Percentiles rank a stretch among this genome's conserved stretches.
These are phyloP conservation scores for Glaucopsyche alexis DNA, from an alignment of 2,888 invertebrate genomes.

Conservation along the genomic window DNA sequence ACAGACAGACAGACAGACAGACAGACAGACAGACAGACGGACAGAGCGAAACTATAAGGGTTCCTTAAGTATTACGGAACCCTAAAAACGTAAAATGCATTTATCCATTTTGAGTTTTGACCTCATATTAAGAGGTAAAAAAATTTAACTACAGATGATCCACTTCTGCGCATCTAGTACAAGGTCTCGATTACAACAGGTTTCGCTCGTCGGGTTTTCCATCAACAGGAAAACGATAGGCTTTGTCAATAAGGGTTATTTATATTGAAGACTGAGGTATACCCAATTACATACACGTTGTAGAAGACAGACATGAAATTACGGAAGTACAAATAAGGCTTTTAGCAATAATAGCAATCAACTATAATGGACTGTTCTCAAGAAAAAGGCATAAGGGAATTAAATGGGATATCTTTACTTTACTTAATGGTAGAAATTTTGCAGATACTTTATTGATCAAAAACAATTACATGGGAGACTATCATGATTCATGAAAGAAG, in stretches of 20 bases:
- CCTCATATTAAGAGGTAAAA: neutral
- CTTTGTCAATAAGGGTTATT: neutral
- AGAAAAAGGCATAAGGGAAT: neutral
- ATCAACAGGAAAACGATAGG: neutral
- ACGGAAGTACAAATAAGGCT: neutral
- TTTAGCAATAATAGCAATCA: conserved; percentile 8
- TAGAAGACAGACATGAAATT: neutral
- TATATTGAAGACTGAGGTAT: neutral
- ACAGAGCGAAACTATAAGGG: too few species aligned
- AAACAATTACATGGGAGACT: neutral
- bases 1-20: too few species aligned
- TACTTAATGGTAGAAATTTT: neutral
- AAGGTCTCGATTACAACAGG: neutral
- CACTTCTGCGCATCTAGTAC: neutral
- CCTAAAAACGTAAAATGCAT: neutral
- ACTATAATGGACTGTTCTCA: neutral
- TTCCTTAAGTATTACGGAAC: too few species aligned
- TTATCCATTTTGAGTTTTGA: neutral
- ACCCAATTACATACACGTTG: neutral
- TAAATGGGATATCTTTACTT: neutral
- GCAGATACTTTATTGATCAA: neutral
- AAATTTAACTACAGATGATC: neutral
- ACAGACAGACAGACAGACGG: too few species aligned
- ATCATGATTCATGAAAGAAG: too few species aligned
- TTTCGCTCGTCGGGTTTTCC: neutral